Base-by-base conservation (phyloP, 1,140 invertebrate species). In the Spodoptera litura region DNA sequence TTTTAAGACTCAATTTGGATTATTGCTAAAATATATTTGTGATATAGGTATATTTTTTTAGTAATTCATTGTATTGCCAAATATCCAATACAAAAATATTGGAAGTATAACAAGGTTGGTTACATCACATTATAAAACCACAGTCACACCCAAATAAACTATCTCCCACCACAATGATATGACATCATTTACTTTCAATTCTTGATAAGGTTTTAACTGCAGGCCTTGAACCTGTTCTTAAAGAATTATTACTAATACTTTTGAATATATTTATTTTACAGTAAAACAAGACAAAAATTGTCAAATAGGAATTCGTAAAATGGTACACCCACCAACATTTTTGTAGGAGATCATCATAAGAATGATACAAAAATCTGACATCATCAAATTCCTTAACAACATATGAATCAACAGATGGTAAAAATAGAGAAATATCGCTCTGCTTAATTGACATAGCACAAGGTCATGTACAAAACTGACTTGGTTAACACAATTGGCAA, bases 361-460 rank as follows among this genome's bases (percentile, higher is more conserved):
- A 78, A 83, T 78, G 58, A 35, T 51, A 64, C 77, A 59, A 82
- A 81, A 79, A 82, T 70, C 72, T 83, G 83, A 87, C 81, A 78
- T 87, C 81, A 87, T 58, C 61, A 66, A 55, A 66, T 74, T 76
- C 74, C 68, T 80, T 80, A 62, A 81, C 58, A 51, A 81, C 55
- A 56, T 27, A 84, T 84, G 85, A 86, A 83, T 83, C 83, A 85
- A 79, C 78, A 78, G 58, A 76, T 66, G 35, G 80, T 62, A 81
- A 81, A 85, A 85, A 85, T 83, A 83, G 79, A 85, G 70, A 82
- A 82, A 81, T 82, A 81, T 80, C 76, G 79, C 80, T 81, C 71
- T 81, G 77, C 78, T 77, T 83, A 82, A 79, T 81, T 85, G 82
- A 82, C 78, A 74, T 73, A 72, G 61, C 27, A 20, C 82, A 85